Evolutionary conservation across 2,113 vertebrate species (phyloP).

Genomic region (Gymnorhina tibicen): DNA sequence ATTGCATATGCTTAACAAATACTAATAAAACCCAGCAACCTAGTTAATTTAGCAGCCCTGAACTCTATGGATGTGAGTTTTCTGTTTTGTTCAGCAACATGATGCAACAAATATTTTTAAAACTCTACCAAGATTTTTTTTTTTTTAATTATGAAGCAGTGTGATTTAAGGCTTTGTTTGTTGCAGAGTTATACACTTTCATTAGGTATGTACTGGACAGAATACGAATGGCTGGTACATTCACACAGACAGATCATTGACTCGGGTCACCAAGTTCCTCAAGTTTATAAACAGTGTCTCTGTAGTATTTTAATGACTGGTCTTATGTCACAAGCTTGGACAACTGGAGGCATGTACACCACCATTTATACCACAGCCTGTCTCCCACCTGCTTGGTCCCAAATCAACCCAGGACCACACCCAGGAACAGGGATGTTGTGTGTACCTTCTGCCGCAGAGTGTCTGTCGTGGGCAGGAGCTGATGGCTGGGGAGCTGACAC

Average conservation of each 20-base stretch:
- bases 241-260: not conserved
- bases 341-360: not conserved
- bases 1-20: not conserved
- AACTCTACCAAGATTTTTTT: not conserved
- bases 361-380: not conserved
- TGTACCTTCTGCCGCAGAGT: not conserved
- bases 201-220: not conserved
- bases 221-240: not conserved
- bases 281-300: not conserved
- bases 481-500: not conserved
- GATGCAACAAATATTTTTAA: not conserved
- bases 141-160: not conserved
- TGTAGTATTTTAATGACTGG: not conserved
- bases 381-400: not conserved
- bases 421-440: not conserved
- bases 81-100: not conserved
- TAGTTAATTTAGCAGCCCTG: not conserved
- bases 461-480: not conserved
- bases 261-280: not conserved
- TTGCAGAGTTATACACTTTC: not conserved
- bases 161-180: not conserved
- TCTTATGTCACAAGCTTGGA: not conserved
- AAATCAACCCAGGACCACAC: not conserved
- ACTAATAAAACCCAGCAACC: not conserved
- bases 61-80: not conserved